A percentile compares a stretch with the other conserved stretches of the same genome.
Evolutionary conservation across 1,140 invertebrate genomes (phyloP).

Genomic region (Batillaria attramentaria): DNA sequence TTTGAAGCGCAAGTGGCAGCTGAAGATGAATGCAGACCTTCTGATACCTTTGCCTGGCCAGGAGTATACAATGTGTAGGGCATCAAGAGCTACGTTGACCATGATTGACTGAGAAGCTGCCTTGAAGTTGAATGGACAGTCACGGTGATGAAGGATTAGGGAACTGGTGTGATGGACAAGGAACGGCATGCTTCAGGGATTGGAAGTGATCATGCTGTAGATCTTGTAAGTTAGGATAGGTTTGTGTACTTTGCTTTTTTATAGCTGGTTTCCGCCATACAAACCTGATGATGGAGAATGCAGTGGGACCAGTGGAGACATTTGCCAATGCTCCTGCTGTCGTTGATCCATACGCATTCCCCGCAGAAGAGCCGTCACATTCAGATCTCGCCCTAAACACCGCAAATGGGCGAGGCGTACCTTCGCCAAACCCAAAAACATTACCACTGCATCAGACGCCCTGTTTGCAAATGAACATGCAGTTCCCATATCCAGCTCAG

Average conservation of each 20-base stretch:
- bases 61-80: neutral
- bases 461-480: neutral
- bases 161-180: no score
- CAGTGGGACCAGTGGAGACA: neutral
- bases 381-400: no score
- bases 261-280: neutral
- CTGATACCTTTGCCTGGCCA: no score
- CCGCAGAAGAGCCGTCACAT: no score
- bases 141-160: no score
- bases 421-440: no score
- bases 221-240: neutral
- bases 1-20: no score
- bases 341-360: constrained; percentile 18
- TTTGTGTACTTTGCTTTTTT: no score
- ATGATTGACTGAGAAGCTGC: neutral
- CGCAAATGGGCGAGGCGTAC: no score
- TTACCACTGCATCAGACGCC: neutral
- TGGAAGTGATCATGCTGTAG: neutral
- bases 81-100: neutral
- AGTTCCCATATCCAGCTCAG: neutral
- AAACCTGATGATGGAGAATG: neutral
- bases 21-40: no score
- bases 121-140: no score
- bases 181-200: neutral
- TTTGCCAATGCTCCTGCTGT: neutral